Base-by-base conservation (phyloP, 2,797 vertebrate genomes). In the Artibeus lituratus region DNA sequence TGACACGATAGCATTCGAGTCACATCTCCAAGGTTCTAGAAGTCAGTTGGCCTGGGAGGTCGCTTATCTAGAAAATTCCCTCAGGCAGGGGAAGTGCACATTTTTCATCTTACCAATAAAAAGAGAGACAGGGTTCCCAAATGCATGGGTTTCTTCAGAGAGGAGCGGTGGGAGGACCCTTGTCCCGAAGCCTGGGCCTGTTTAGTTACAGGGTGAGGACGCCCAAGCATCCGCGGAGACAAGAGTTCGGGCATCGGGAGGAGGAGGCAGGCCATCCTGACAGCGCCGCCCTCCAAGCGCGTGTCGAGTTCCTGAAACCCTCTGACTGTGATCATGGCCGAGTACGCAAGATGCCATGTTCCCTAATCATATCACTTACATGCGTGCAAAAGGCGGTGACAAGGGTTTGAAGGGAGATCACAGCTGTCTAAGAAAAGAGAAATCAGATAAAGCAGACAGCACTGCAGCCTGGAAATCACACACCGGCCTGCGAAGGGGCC, bases 361-460 rank as follows among this genome's bases (percentile, higher is more conserved):
- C 97, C 97, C 98, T 98, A 98, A 98, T 98, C 98, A 98, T 97
- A 98, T 98, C 98, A 98, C 98, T 98, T 98, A 97, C 98, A 95
- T 98, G 97, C 97, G 97, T 97, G 94, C 88, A 92, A 98, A 98
- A 14, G 0, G 97, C 94, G 96, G 96, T 98, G 98, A 99, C 98
- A 98, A 98, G 97, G 97, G 97, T 98, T 98, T 98, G 98, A 98
- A 98, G 98, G 94, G 98, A 98, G 98, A 98, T 98, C 98, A 98
- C 97, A 98, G 98, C 95, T 98, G 97, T 98, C 98, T 98, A 97
- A 98, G 81, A 65, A 83, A 78, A 81, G 83, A 74, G 95, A 98
- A 97, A 96, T 97, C 97, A 97, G 97, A 98, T 98, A 98, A 98
- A 98, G 87, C 96, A 94, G 97, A 89, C 93, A 91, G 74, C 96